phyloP scores from a whole-genome alignment of 1,140 invertebrate genomes.

The Glossosoma conforme region DNA sequence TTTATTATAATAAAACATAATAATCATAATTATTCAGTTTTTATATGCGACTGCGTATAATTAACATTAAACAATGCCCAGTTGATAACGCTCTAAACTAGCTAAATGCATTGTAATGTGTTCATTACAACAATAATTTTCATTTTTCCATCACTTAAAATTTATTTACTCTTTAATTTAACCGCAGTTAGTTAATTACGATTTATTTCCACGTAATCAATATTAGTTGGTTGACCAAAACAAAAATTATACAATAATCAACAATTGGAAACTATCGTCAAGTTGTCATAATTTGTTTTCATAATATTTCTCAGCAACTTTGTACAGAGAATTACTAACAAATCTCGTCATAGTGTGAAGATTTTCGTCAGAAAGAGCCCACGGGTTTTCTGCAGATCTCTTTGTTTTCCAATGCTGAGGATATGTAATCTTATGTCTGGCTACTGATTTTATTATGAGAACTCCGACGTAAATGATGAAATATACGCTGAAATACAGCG shows the following conservation, averaged over 20 bases:
- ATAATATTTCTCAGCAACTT: conserved; percentile 23
- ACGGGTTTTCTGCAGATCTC: conserved; percentile 9
- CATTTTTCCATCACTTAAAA: no score
- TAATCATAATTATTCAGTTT: no score
- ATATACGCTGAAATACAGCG: conserved; percentile 78
- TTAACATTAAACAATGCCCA: conserved; percentile 20
- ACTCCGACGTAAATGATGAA: conserved; percentile 75
- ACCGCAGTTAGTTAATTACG: no score
- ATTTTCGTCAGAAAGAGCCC: conserved; percentile 13
- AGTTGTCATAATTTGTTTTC: conserved; percentile 9
- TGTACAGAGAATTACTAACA: conserved; percentile 13
- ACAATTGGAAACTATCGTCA: no score
- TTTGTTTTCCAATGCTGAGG: conserved; percentile 35
- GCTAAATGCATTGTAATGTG: not conserved
- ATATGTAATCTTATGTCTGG: conserved; percentile 64
- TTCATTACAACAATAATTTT: no score
- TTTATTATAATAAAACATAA: no score
- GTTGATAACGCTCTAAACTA: conserved; percentile 11
- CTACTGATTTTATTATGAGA: conserved; percentile 71
- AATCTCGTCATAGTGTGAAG: conserved; percentile 16
- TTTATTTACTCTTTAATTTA: no score
- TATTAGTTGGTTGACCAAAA: no score
- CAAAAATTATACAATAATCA: no score
- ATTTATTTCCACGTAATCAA: no score
- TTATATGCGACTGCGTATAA: no score